Conservation (phyloP, 2,797 vertebrate species). For the Pitangus sulphuratus region DNA sequence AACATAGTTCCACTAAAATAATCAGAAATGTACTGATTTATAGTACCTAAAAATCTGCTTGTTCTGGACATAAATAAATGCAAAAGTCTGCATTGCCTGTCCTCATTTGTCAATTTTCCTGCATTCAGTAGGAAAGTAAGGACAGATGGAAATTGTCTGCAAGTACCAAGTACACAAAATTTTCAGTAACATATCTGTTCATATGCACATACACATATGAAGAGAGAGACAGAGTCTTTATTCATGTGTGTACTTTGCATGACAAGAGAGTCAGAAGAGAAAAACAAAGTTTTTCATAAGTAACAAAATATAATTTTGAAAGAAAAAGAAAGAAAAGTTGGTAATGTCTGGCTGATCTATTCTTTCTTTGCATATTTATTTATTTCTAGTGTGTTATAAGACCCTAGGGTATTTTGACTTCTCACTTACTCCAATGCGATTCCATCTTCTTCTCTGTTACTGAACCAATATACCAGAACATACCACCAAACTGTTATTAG, state of each 20-base stretch:
- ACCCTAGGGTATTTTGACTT: background rate
- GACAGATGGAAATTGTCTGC: background rate
- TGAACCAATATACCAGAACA: background rate
- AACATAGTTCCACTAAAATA: background rate
- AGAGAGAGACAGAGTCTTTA: background rate
- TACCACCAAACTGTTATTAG: background rate
- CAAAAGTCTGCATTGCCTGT: background rate
- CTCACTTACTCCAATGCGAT: background rate
- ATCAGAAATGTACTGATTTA: background rate
- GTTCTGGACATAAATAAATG: background rate
- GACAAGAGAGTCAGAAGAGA: background rate
- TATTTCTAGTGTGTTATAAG: background rate
- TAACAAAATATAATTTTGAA: background rate
- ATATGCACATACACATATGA: accelerated
- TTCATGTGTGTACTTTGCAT: background rate
- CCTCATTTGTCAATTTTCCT: background rate
- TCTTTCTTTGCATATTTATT: background rate
- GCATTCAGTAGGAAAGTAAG: background rate
- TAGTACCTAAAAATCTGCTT: background rate
- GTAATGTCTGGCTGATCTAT: background rate
- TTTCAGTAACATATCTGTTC: background rate
- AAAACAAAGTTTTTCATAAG: background rate
- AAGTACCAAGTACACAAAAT: background rate
- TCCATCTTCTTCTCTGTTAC: background rate
- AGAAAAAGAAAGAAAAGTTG: background rate